A percentile compares a stretch with the other conserved stretches of the same genome.
phyloP scores from a whole-genome alignment of 2,113 vertebrate genomes.

The Ovis aries region DNA sequence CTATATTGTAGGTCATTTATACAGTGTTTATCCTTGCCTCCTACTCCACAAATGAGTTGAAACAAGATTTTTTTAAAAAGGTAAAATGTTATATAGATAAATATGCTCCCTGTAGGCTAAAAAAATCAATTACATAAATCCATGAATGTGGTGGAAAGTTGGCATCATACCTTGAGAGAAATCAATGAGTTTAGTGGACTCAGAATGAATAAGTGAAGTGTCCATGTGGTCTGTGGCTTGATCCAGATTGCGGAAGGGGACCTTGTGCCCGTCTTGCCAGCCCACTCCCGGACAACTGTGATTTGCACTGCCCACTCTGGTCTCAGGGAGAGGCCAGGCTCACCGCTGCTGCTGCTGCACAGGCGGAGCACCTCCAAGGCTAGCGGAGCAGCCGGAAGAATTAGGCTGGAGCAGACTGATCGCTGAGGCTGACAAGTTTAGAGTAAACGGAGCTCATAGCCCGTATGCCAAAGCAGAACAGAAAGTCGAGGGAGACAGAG shows the following conservation, averaged over 20 bases:
- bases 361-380: neutral
- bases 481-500: neutral
- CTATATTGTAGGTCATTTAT: neutral
- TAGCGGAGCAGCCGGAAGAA: neutral
- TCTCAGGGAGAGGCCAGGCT: neutral
- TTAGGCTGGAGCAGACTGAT: neutral
- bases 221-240: neutral
- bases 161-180: neutral
- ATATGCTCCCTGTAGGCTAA: neutral
- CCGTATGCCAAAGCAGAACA: neutral
- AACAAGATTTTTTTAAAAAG: neutral
- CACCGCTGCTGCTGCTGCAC: rapidly evolving
- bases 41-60: neutral
- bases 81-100: neutral
- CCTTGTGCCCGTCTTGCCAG: neutral
- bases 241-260: neutral
- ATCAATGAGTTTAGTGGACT: neutral
- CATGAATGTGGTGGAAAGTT: neutral
- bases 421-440: neutral
- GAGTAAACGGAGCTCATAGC: neutral
- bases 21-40: neutral
- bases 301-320: neutral
- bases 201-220: neutral
- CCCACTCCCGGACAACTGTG: neutral
- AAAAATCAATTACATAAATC: neutral